Evolutionary conservation across 2,113 vertebrate species (phyloP), one percentile per base, ranked within the genome.

Genomic region (Bagarius yarrelli): DNA sequence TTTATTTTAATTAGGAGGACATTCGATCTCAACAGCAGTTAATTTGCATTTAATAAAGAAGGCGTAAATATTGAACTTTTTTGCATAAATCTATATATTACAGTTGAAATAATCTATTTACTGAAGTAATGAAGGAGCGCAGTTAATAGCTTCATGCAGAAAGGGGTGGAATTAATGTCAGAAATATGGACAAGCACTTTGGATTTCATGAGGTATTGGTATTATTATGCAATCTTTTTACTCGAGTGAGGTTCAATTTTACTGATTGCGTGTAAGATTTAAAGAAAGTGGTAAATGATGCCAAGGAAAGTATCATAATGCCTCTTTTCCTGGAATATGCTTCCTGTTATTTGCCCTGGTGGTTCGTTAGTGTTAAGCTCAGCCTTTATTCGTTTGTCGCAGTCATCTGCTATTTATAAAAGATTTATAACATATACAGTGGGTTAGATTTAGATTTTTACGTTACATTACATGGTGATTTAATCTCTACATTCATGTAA

Each of bases 151-250:
- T 55, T 60, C 47, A 81, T 67, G 77, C 55, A 12, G 13, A 34
- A 47, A 11, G 27, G 34, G 52, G 11, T 1, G 34, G n/a, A 71
- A 52, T 59, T n/a, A 64, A 19, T 57, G 27, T 67, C 27, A 30
- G 53, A 59, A 77, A 53, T 44, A 79, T 81, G 73, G 66, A 84
- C 82, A 82, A 83, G 85, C 85, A 86, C 83, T 86, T 83, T 77
- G 77, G 75, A 81, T 75, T 56, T 83, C 76, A 76, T 32, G 77
- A 74, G 78, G 72, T 84, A 84, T 86, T 64, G 25, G 77, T 76
- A 86, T 84, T 52, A 81, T 83, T 86, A 86, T 86, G 85, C 85
- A 86, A 86, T 82, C 67, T 84, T 86, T 80, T 83, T 84, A 69
- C 76, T 77, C 25, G 61, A 56, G 44, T 70, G 55, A 52, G 78